Evolutionary conservation across 2,113 vertebrate species (phyloP), one percentile per base, ranked within the genome.

Genomic region (Plecturocebus donacophilus): DNA sequence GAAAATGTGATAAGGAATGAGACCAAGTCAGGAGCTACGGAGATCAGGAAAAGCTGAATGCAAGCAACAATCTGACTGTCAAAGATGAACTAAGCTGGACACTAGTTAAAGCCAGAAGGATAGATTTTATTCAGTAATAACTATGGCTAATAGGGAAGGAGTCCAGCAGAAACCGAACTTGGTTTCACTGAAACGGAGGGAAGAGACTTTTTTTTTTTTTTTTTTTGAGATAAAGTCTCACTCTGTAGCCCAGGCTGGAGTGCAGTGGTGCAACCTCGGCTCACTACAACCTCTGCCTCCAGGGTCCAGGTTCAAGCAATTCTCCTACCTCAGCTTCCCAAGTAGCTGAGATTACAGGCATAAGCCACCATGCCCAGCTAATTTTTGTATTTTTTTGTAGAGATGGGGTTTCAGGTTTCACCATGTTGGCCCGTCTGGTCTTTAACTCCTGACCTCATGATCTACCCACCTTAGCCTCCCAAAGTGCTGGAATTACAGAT

Each of bases 231-330:
- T 11, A 13, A 27, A 30, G 61, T 64, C 27, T 64, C 12, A 11
- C 27, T 64, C 27, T 30, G 61, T 64, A 2, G 10, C 61, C 61
- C 27, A 64, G 61, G 27, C 27, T 64, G 61, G 61, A 64, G 61
- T 64, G 5, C 11, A 64, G 12, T 30, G 27, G 61, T 0, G 0
- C 23, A 5, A 64, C 6, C 61, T 64, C 61, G 0, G 61, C 61
- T 64, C 27, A 64, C 61, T 64, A 27, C 61, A 12, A 64, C 27
- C 27, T 64, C 61, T 4, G 11, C 27, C 61, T 64, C 61, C 12
- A 12, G 12, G 61, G 27, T 30, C 27, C 61, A 30, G 61, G 27
- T 30, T 64, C 61, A 64, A 13, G 61, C 2, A 4, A 30, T 30
- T 64, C 61, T 30, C 61, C 58, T 0, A 0, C 11, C 27, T 27